Conservation (phyloP, 2,888 invertebrate species). For the Orthosia incerta region DNA sequence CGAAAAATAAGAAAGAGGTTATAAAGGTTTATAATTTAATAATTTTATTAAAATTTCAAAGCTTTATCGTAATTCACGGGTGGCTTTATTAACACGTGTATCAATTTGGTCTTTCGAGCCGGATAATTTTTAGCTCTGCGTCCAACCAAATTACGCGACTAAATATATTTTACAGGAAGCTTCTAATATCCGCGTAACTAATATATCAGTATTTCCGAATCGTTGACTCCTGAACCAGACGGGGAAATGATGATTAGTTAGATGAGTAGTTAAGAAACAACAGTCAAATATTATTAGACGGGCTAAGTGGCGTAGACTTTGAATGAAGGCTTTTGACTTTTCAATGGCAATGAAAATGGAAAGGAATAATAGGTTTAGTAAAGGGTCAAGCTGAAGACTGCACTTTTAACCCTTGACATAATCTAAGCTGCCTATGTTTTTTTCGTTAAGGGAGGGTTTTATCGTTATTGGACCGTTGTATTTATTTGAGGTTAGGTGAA, state of each 20-base stretch:
- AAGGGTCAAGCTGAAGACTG: too few relatives aligned
- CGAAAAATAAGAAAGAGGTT: too few relatives aligned
- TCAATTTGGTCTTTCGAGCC: constrained; percentile 20
- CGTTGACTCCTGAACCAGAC: constrained; percentile 4
- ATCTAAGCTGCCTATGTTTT: too few relatives aligned
- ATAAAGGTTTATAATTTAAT: too few relatives aligned
- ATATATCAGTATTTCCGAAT: constrained; percentile 40
- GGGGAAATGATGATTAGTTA: constrained; percentile 4
- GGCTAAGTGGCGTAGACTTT: neutral
- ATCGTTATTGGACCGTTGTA: neutral
- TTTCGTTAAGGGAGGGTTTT: neutral
- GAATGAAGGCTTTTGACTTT: too few relatives aligned
- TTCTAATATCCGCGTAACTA: constrained; percentile 25
- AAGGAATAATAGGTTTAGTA: too few relatives aligned
- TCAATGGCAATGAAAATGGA: too few relatives aligned
- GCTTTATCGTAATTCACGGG: neutral
- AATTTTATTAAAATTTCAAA: too few relatives aligned
- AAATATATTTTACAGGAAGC: constrained; percentile 26
- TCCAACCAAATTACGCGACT: neutral
- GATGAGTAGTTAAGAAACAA: neutral
- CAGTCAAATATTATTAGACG: neutral
- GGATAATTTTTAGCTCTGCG: constrained; percentile 11
- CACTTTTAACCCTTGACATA: too few relatives aligned
- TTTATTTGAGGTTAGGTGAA: neutral
- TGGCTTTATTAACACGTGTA: constrained; percentile 12